phyloP scores from a whole-genome alignment of 2,888 invertebrate species.

The Resseliella maxima region DNA sequence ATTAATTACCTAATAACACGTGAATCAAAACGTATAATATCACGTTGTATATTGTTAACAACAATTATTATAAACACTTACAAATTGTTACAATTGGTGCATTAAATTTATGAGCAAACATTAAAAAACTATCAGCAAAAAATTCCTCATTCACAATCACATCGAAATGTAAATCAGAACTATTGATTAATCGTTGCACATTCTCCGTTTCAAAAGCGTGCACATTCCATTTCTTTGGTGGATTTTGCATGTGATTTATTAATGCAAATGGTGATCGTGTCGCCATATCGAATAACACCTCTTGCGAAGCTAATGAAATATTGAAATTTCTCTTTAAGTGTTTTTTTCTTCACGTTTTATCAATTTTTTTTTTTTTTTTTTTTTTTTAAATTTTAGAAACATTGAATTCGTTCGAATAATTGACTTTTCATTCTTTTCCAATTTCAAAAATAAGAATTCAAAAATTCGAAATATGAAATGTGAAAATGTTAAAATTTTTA shows the following conservation, averaged over 20 bases:
- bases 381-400: too few relatives aligned
- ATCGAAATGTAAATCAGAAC: constrained; percentile 62
- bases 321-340: too few relatives aligned
- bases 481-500: too few relatives aligned
- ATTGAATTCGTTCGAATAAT: too few relatives aligned
- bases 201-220: neutral
- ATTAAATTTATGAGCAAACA: neutral
- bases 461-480: too few relatives aligned
- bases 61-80: neutral
- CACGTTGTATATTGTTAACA: too few relatives aligned
- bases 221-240: neutral
- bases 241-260: too few relatives aligned
- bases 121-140: neutral
- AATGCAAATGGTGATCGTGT: neutral
- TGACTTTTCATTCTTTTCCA: too few relatives aligned
- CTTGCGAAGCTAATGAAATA: too few relatives aligned
- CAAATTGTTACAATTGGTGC: constrained; percentile 19
- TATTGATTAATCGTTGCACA: constrained; percentile 57
- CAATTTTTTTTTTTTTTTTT: too few relatives aligned
- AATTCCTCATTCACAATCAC: constrained; percentile 56
- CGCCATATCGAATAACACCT: neutral
- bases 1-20: neutral
- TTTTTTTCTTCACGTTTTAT: too few relatives aligned
- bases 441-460: too few relatives aligned
- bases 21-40: neutral